These are phyloP conservation scores for Molanna angustata DNA, from an alignment of 2,888 invertebrate genomes.

Conservation along the genomic window DNA sequence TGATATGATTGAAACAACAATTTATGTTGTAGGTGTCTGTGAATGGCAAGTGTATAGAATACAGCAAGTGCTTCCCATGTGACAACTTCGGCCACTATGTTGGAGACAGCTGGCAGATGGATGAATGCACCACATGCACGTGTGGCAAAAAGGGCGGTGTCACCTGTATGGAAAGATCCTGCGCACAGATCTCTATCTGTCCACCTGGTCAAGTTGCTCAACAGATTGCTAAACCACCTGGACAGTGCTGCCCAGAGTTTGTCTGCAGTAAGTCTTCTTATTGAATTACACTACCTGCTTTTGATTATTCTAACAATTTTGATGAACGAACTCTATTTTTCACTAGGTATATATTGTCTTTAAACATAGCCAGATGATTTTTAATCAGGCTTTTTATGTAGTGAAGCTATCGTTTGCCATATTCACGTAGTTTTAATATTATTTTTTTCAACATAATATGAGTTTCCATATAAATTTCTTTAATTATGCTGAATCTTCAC, in stretches of 20 bases:
- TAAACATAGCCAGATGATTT: no score
- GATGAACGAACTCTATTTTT: no score
- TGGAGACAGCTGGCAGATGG: conserved; percentile 69
- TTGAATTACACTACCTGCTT: no score
- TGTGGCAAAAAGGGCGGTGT: conserved; percentile 60
- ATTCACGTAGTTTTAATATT: no score
- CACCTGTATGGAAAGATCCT: conserved; percentile 61
- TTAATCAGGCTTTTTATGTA: no score
- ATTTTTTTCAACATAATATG: no score
- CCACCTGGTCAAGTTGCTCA: conserved; percentile 57
- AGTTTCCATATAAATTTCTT: no score
- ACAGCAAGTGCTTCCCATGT: conserved; percentile 67
- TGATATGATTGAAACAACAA: no score
- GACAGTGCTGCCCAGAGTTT: conserved; percentile 69
- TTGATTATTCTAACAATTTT: no score
- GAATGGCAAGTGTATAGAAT: conserved; percentile 69
- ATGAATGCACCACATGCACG: conserved; percentile 71
- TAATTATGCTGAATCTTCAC: no score
- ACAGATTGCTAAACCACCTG: conserved; percentile 51
- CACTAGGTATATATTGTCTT: no score
- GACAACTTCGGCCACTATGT: conserved; percentile 69
- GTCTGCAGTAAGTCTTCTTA: conserved; percentile 64
- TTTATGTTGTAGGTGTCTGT: conserved; percentile 55
- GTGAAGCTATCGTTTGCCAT: no score
- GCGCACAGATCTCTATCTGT: conserved; percentile 57